Base-by-base conservation (phyloP, 2,797 vertebrate species). In the Ptychobarbus kaznakovi region DNA sequence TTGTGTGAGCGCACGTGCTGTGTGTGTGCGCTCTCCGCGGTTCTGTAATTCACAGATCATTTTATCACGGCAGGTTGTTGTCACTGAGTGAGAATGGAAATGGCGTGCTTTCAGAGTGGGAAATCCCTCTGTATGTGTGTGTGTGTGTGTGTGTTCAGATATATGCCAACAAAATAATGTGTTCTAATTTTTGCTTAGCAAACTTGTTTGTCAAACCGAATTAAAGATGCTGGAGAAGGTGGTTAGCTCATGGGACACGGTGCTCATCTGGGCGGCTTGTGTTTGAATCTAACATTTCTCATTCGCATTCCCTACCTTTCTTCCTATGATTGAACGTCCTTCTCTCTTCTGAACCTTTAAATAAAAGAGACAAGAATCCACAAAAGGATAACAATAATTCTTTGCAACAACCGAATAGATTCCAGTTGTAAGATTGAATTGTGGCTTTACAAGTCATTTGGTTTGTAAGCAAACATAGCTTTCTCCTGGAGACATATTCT, bases 21-120 rank as follows among this genome's bases (percentile, higher is more conserved):
- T 35, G 78, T 86, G 61, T 70, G 73, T 78, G 51, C 2, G 28
- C 40, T 72, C 63, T 83, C 65, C 79, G 81, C 6, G 75, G 76
- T 80, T 80, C 84, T 65, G 53, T 85, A 85, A 80, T 85, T 85
- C 77, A 73, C 83, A 85, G 77, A 80, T 85, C 84, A 65, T 85
- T 85, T 85, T 65, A 85, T 83, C 65, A 63, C 74, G 66, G 86
- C 81, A 79, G 74, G 86, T 83, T 63, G 74, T 70, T 86, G 81
- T 82, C 73, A 25, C 20, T 1, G 53, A 74, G 73, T 86, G 68
- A 80, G 69, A 85, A 73, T 80, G 77, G 58, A 80, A 85, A 85
- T 65, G 53, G 66, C 22, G 7, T 63, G 84, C 69, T 80, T 77
- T 85, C 84, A 73, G 32, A 85, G 69, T 53, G 77, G 84, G 84